Conservation (phyloP, 2,797 vertebrate genomes). For the Sebastes trivittatus region DNA sequence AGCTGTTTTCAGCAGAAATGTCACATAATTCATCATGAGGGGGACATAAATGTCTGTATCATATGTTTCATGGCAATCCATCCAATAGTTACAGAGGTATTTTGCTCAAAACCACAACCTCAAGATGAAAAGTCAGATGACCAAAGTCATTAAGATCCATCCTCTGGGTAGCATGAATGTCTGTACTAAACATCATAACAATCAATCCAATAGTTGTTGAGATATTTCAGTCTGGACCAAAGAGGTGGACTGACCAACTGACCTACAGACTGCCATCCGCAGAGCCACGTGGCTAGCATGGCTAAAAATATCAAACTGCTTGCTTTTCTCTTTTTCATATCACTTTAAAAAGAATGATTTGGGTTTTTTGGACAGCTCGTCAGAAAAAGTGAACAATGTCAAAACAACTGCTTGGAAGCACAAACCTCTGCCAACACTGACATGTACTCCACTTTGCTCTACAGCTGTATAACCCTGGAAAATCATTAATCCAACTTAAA, state of each 20-base stretch:
- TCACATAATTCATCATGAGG: neutral
- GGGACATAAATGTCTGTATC: neutral
- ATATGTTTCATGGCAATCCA: neutral
- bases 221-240: neutral
- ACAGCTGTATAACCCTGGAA: constrained; percentile 6
- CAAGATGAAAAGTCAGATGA: neutral
- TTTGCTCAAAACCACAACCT: neutral
- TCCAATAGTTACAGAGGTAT: neutral
- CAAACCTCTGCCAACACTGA: constrained; percentile 15
- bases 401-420: constrained; percentile 4
- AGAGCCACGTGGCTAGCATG: neutral
- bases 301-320: neutral
- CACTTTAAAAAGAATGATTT: neutral
- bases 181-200: neutral
- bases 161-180: neutral
- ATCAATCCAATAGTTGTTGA: neutral
- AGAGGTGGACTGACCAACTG: neutral
- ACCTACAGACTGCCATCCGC: neutral
- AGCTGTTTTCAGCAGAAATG: neutral
- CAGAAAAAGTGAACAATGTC: constrained; percentile 2
- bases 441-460: constrained; percentile 1
- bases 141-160: neutral
- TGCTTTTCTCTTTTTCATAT: constrained; percentile 7
- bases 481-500: neutral
- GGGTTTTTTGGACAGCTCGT: constrained; percentile 5